Conservation (phyloP, 2,797 vertebrate genomes). For the Chrysocyon brachyurus region DNA sequence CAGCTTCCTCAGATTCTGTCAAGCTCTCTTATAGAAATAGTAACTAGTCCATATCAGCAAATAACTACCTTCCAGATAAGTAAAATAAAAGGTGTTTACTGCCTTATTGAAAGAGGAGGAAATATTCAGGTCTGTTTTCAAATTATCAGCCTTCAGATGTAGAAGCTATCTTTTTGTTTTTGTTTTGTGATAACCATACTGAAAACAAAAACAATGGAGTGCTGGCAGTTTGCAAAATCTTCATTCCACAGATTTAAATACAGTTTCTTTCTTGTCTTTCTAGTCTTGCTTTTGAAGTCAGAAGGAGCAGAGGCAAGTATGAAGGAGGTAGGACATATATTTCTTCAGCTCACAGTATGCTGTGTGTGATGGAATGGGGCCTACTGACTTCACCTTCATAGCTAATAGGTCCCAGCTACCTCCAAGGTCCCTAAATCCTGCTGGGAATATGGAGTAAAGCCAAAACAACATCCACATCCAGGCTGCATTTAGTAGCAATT, state of each 20-base stretch:
- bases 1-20: slow-evolving; percentile 42
- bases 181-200: slow-evolving; percentile 65
- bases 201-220: slow-evolving; percentile 59
- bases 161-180: slow-evolving; percentile 75
- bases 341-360: not conserved
- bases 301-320: not conserved
- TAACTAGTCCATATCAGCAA: slow-evolving; percentile 62
- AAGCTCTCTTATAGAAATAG: slow-evolving; percentile 34
- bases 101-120: slow-evolving; percentile 72
- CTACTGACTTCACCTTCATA: not conserved
- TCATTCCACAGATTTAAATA: slow-evolving; percentile 44
- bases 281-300: not conserved
- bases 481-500: not conserved
- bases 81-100: slow-evolving; percentile 22
- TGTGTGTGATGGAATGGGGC: not conserved
- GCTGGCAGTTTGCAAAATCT: slow-evolving; percentile 70
- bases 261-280: slow-evolving; percentile 64
- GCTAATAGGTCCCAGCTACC: not conserved
- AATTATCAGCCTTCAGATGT: slow-evolving; percentile 51
- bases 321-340: slow-evolving; percentile 11
- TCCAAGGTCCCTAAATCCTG: not conserved
- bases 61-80: slow-evolving; percentile 67
- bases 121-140: slow-evolving; percentile 73
- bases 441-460: slow-evolving; percentile 16
- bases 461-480: not conserved